A percentile compares a stretch with the other conserved stretches of the same genome.
Evolutionary conservation across 2,113 vertebrate genomes (phyloP).

Genomic region (Halichoerus grypus): DNA sequence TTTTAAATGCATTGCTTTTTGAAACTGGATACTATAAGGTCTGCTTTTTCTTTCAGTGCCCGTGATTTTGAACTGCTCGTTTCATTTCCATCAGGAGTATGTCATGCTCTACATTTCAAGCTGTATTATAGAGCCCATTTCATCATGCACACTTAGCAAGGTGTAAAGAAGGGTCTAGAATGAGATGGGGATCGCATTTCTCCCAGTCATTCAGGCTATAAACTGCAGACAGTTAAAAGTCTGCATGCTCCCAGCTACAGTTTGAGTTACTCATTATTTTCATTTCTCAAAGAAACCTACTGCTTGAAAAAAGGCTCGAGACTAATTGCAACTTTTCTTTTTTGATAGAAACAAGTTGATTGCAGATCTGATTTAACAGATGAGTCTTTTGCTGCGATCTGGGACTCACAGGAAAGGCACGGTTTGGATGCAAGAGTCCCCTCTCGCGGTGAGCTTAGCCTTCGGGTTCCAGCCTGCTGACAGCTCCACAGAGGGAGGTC

Average conservation of each 20-base stretch:
- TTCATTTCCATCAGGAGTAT: background rate
- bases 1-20: constrained; percentile 40
- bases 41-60: constrained; percentile 45
- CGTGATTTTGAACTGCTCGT: background rate
- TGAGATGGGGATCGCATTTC: background rate
- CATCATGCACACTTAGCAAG: background rate
- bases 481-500: background rate
- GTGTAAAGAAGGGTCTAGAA: background rate
- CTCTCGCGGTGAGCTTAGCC: fast-evolving
- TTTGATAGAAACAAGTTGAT: background rate
- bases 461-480: background rate
- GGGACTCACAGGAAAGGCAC: background rate
- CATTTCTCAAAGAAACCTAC: constrained; percentile 8
- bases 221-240: constrained; percentile 13
- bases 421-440: background rate
- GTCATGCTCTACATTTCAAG: background rate
- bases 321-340: background rate
- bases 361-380: background rate
- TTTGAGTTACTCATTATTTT: constrained; percentile 35
- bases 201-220: constrained; percentile 2
- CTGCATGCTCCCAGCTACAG: background rate
- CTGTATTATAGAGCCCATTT: background rate
- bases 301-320: background rate
- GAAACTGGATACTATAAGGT: constrained; percentile 60
- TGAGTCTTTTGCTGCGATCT: background rate